Base-by-base conservation (phyloP, 92 coral and sea anemone species). In the Palythoa grandis region DNA sequence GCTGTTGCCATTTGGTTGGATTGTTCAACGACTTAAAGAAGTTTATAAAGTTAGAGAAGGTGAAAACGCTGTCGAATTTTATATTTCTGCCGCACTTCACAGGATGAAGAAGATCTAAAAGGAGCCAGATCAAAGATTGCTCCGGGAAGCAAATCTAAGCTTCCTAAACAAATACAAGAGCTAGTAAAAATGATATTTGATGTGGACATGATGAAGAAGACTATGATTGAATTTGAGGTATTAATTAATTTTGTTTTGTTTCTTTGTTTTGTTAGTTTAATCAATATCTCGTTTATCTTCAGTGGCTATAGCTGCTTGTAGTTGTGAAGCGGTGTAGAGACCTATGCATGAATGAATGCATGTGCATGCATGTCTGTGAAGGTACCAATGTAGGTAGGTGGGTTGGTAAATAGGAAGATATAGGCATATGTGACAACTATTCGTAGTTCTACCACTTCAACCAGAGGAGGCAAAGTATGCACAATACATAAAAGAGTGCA, bases 211-310 rank as follows among this genome's bases (percentile, higher is more conserved):
- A 97, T 97, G 99, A 97, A 97, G 88, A 93, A 95, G 78, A 91
- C 99, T 11, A 84, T 97, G 85, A 87, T 97, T n/a, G 99, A 97
- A 56, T 97, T 97, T 79, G 99, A 97, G 96, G 99, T 96, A 69
- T 58, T 24, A 0, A 69, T 58, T 24, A 0, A 14, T 13, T 20
- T 53, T 23, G 67, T 53, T 54, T 19, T 10, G 2, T 10, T 37
- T n/a, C 1, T 29, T 29, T 29, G 35, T 29, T 29, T 29, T 1
- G 35, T 29, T 29, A 0, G 35, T 29, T 29, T 29, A 29, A 29
- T 29, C 35, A 29, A 0, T 29, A 29, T 29, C 1, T 1, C 35
- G 35, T 29, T 0, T 52, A 52, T 52, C 2, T 52, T 52, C 56
- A 52, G 56, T 52, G 9, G 56, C 9, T 7, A 52, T 0, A 52